Percentiles rank a stretch among this genome's conserved stretches.
phyloP scores from a whole-genome alignment of 2,113 vertebrate species.

The Lampris megalopsis region DNA sequence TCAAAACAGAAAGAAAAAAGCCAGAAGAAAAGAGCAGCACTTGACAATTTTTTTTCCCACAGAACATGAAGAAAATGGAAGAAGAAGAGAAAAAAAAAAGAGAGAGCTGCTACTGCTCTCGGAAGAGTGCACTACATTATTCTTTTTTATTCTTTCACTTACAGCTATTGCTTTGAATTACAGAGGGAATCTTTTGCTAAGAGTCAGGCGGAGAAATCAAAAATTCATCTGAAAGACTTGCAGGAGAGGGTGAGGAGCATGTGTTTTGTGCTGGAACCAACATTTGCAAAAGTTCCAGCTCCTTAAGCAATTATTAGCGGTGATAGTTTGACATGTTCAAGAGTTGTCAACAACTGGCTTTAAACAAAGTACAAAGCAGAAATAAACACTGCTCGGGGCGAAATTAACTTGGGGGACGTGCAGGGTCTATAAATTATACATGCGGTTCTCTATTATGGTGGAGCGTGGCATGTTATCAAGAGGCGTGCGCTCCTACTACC shows the following conservation, averaged over 20 bases:
- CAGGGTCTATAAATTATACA: constrained; percentile 84
- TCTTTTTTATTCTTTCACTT: constrained; percentile 95
- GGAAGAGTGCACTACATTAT: constrained; percentile 85
- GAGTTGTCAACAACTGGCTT: constrained; percentile 90
- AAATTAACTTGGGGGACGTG: constrained; percentile 83
- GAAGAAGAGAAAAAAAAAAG: constrained; percentile 18
- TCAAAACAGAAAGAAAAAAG: constrained; percentile 58
- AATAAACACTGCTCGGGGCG: constrained; percentile 84
- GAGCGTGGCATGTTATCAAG: constrained; percentile 44
- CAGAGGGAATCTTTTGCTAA: constrained; percentile 90
- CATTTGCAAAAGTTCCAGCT: constrained; percentile 92
- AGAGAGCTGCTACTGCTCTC: constrained; percentile 75
- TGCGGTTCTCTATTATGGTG: constrained; percentile 55
- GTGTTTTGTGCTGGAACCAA: constrained; percentile 86
- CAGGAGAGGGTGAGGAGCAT: constrained; percentile 75
- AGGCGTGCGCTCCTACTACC: constrained; percentile 11
- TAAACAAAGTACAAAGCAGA: constrained; percentile 83
- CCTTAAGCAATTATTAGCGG: constrained; percentile 95
- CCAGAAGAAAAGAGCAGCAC: constrained; percentile 77
- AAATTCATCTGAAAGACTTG: constrained; percentile 94
- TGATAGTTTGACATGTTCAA: constrained; percentile 86
- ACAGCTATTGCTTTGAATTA: constrained; percentile 96
- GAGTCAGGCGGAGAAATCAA: constrained; percentile 86
- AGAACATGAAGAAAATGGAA: constrained; percentile 86
- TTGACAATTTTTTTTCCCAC: constrained; percentile 86